phyloP scores from a whole-genome alignment of 2,797 vertebrate species.

The Phrynocephalus guinanensis region DNA sequence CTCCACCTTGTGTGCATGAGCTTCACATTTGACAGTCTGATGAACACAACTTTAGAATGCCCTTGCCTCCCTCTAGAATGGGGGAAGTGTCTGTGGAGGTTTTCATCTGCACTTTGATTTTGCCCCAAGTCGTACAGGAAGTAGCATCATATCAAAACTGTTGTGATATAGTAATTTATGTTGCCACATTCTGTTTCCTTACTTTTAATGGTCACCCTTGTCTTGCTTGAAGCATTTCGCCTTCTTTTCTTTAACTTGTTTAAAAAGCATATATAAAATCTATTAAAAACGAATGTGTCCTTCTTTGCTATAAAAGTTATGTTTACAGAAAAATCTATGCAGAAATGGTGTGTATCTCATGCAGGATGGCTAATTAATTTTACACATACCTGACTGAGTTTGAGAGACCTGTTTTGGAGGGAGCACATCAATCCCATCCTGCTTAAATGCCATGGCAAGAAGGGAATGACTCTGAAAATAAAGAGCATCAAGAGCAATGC shows the following conservation, averaged over 20 bases:
- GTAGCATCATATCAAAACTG: neutral
- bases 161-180: neutral
- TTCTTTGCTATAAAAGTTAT: conserved; percentile 63
- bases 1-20: neutral
- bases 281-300: conserved; percentile 49
- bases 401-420: conserved; percentile 43
- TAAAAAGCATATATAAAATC: conserved; percentile 42
- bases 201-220: conserved; percentile 1
- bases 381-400: conserved; percentile 48
- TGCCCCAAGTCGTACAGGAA: neutral
- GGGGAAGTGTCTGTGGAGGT: neutral
- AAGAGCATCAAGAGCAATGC: neutral
- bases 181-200: conserved; percentile 8
- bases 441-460: conserved; percentile 49
- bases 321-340: conserved; percentile 66
- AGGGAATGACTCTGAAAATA: conserved; percentile 39
- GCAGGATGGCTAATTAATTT: conserved; percentile 64
- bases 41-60: neutral
- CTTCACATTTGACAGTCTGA: neutral
- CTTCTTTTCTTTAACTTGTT: conserved; percentile 33
- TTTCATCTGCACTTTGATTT: neutral
- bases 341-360: conserved; percentile 64
- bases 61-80: too few relatives aligned
- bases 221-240: neutral
- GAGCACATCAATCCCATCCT: conserved; percentile 39